Evolutionary conservation across 2,888 invertebrate species (phyloP).

Genomic region (Lysandra coridon): DNA sequence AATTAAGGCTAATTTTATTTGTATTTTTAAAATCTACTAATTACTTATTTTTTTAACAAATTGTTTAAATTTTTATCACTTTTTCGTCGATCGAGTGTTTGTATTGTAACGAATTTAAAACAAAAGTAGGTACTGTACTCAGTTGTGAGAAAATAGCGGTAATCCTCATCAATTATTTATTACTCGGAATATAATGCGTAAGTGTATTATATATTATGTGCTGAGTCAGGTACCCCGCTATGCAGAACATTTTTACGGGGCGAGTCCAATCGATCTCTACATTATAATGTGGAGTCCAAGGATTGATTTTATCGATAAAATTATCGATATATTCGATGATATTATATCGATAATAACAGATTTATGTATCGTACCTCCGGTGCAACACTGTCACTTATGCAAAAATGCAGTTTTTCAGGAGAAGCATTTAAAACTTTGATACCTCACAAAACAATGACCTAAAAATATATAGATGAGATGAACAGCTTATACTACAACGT

Average conservation of each 20-base stretch:
- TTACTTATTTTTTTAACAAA: neutral
- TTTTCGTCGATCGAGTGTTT: neutral
- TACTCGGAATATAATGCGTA: neutral
- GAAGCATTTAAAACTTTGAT: too few relatives aligned
- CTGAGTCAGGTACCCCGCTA: slow-evolving; percentile 17
- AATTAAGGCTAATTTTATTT: too few relatives aligned
- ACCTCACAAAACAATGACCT: too few relatives aligned
- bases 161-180: slow-evolving; percentile 22
- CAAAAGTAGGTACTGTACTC: slow-evolving; percentile 10
- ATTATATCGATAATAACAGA: too few relatives aligned
- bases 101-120: neutral
- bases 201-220: slow-evolving; percentile 12
- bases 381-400: too few relatives aligned
- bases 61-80: neutral
- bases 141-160: slow-evolving; percentile 11
- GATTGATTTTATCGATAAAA: slow-evolving; percentile 19
- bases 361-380: too few relatives aligned
- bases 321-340: neutral
- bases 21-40: neutral
- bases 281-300: neutral
- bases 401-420: too few relatives aligned
- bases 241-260: slow-evolving; percentile 13
- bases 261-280: neutral
- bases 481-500: too few relatives aligned
- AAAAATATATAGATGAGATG: too few relatives aligned